phyloP scores from a whole-genome alignment of 35 echinoderm and acorn worm species.

The Patiria miniata region DNA sequence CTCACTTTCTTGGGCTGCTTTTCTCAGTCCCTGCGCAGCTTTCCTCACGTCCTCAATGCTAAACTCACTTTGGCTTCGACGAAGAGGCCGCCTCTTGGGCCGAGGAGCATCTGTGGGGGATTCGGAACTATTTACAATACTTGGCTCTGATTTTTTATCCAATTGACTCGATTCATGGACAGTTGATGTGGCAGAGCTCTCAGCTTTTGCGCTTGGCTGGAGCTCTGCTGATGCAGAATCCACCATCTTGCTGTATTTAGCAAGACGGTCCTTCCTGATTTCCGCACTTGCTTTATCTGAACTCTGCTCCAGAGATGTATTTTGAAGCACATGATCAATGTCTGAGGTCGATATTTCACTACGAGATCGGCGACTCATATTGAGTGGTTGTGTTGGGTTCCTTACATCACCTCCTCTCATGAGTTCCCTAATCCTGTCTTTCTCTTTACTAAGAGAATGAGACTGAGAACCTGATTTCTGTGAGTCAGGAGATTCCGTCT shows the following conservation, averaged over 20 bases:
- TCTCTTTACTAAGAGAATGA: not conserved
- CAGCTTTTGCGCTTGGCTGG: not conserved
- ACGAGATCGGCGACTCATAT: not conserved
- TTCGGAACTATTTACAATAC: not conserved
- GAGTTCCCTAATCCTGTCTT: not conserved
- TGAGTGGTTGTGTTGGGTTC: not conserved
- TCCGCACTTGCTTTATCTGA: conserved; percentile 4
- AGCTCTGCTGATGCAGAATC: not conserved
- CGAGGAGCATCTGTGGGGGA: not conserved
- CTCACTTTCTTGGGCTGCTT: not conserved
- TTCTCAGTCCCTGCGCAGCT: not conserved
- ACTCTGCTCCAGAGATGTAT: not conserved
- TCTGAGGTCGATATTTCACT: conserved; percentile 10
- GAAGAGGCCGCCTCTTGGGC: not conserved
- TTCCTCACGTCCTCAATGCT: not conserved
- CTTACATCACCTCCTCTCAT: not conserved
- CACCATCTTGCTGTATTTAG: not conserved
- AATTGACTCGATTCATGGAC: not conserved
- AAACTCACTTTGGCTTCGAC: conserved; percentile 16
- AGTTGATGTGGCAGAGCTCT: not conserved
- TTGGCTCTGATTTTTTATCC: not conserved
- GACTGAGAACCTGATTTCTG: not conserved
- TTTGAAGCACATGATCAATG: not conserved
- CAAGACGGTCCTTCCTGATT: conserved; percentile 14
- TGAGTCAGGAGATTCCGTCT: not conserved